Percentiles rank a stretch among this genome's conserved stretches.
phyloP scores from a whole-genome alignment of 2,888 invertebrate species.

The Parthenolecanium corni region DNA sequence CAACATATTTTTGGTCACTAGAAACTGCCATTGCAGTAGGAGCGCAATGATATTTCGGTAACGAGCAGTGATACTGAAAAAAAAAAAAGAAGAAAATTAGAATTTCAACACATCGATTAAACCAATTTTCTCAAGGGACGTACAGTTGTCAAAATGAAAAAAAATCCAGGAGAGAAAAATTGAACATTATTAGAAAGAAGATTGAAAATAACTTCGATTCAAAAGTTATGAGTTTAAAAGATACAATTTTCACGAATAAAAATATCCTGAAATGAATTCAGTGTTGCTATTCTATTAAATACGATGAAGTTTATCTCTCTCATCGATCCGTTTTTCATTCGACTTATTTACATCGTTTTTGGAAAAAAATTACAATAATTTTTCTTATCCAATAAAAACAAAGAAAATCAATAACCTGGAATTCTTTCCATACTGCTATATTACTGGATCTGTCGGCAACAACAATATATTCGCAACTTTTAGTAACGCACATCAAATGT shows the following conservation, averaged over 20 bases:
- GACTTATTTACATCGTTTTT: too few relatives aligned
- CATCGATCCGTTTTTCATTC: too few relatives aligned
- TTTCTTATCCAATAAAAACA: too few relatives aligned
- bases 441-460: conserved; percentile 54
- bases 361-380: too few relatives aligned
- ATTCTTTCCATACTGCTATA: conserved; percentile 51
- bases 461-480: conserved; percentile 51
- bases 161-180: too few relatives aligned
- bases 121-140: background rate
- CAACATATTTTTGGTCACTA: conserved; percentile 46
- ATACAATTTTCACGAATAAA: too few relatives aligned
- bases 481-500: conserved; percentile 44
- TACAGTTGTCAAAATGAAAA: background rate
- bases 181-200: too few relatives aligned
- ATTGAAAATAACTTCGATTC: background rate
- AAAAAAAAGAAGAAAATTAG: conserved; percentile 10
- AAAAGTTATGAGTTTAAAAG: too few relatives aligned
- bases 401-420: conserved; percentile 35
- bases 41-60: conserved; percentile 58
- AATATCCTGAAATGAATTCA: too few relatives aligned
- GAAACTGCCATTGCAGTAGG: conserved; percentile 63
- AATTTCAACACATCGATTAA: conserved; percentile 7
- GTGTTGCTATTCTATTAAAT: too few relatives aligned
- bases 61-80: conserved; percentile 43
- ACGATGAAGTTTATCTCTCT: too few relatives aligned